Conservation (phyloP, 2,113 vertebrate genomes). For the Microtus pennsylvanicus region DNA sequence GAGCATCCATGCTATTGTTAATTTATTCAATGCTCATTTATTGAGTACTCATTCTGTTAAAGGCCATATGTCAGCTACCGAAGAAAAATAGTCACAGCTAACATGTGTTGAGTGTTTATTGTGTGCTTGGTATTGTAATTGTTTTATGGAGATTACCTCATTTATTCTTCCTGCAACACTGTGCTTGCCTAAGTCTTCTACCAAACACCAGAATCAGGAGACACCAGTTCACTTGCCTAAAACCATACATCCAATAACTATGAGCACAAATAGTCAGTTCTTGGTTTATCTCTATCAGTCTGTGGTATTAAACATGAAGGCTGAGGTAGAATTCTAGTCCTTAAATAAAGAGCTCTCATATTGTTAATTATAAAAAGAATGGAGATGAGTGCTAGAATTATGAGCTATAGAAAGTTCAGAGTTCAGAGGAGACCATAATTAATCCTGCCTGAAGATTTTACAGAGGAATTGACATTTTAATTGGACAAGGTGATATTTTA, state of each 20-base stretch:
- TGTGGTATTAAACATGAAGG: slow-evolving; percentile 24
- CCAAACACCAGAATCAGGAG: slow-evolving; percentile 1
- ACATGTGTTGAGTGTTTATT: slow-evolving; percentile 42
- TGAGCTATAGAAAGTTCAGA: slow-evolving; percentile 34
- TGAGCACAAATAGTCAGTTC: neutral
- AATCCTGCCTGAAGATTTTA: slow-evolving; percentile 66
- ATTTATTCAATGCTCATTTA: slow-evolving; percentile 56
- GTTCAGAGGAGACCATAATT: slow-evolving; percentile 58
- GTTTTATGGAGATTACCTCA: slow-evolving; percentile 43
- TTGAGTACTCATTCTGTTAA: slow-evolving; percentile 21
- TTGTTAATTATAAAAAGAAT: slow-evolving; percentile 43
- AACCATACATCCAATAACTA: slow-evolving; percentile 19
- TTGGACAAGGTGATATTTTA: slow-evolving; percentile 64
- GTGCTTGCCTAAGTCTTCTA: neutral
- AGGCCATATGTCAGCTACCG: neutral
- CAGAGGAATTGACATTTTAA: slow-evolving; percentile 53
- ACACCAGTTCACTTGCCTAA: slow-evolving; percentile 14
- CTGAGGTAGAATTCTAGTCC: neutral
- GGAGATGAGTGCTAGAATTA: slow-evolving; percentile 44
- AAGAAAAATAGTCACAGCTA: slow-evolving; percentile 12
- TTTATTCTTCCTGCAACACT: slow-evolving; percentile 39
- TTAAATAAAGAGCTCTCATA: slow-evolving; percentile 40
- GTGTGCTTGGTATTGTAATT: neutral
- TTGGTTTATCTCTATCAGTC: neutral
- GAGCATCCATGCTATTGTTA: neutral